Evolutionary conservation across 2,797 vertebrate species (phyloP).

Genomic region (Pangasius larnaudii): DNA sequence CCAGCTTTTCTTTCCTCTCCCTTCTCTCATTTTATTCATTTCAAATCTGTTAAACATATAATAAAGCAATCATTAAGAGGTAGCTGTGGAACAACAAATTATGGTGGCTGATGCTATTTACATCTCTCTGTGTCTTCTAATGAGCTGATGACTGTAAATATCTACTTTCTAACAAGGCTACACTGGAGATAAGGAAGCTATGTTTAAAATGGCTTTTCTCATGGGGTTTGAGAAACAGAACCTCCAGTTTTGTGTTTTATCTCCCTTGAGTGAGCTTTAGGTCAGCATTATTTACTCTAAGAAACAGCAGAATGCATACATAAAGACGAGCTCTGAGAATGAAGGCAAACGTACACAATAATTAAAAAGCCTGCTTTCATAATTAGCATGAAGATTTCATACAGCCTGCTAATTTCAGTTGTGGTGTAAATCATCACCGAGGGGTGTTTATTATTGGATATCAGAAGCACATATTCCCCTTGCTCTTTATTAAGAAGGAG

Average conservation of each 20-base stretch:
- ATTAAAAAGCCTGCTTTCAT: constrained; percentile 78
- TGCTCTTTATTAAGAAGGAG: constrained; percentile 38
- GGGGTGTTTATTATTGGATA: constrained; percentile 40
- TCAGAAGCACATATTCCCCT: constrained; percentile 36
- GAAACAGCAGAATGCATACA: constrained; percentile 58
- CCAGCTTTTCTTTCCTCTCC: background rate
- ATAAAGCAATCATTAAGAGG: constrained; percentile 25
- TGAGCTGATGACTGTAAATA: constrained; percentile 2
- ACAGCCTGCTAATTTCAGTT: constrained; percentile 58
- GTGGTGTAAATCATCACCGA: constrained; percentile 37
- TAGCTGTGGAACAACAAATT: constrained; percentile 16
- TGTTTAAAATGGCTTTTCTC: constrained; percentile 6
- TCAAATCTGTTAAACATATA: constrained; percentile 21
- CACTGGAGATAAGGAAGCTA: background rate
- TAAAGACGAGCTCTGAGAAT: constrained; percentile 64
- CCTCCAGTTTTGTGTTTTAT: background rate
- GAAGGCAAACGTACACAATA: constrained; percentile 73
- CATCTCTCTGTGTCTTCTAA: background rate
- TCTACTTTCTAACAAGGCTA: background rate
- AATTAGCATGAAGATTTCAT: constrained; percentile 71
- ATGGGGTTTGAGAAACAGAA: constrained; percentile 6
- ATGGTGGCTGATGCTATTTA: background rate
- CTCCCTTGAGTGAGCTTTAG: constrained; percentile 6
- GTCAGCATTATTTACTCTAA: constrained; percentile 17
- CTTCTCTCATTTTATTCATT: constrained; percentile 19